Percentiles rank a stretch among this genome's conserved stretches.
These are phyloP conservation scores for Aspidiotus destructor DNA, from an alignment of 2,888 invertebrate species.

Conservation along the genomic window DNA sequence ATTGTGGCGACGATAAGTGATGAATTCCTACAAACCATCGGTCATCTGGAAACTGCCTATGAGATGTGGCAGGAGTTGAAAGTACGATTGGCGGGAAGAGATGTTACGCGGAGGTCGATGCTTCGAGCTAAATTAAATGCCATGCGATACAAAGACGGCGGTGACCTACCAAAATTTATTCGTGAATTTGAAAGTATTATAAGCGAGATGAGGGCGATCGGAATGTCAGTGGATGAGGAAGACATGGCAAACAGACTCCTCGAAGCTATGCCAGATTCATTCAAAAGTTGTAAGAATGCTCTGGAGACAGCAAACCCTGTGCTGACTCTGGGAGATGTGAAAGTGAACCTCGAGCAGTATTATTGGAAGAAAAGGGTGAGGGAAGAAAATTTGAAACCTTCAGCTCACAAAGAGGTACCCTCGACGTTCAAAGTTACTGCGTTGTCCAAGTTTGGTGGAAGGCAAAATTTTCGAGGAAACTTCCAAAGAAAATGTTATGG, in stretches of 20 bases:
- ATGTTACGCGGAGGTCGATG: too few relatives aligned
- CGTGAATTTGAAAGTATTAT: too few relatives aligned
- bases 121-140: too few relatives aligned
- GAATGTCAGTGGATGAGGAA: neutral
- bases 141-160: too few relatives aligned
- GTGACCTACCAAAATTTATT: too few relatives aligned
- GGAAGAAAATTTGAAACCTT: neutral
- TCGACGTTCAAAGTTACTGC: neutral
- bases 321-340: neutral
- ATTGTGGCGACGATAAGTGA: too few relatives aligned
- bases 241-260: neutral
- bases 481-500: too few relatives aligned
- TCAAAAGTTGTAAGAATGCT: neutral
- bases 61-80: too few relatives aligned
- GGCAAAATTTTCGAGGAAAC: too few relatives aligned
- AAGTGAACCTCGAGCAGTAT: neutral
- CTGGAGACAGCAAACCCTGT: neutral
- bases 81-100: too few relatives aligned
- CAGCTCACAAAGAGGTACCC: neutral
- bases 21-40: too few relatives aligned
- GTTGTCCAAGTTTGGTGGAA: neutral
- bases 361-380: neutral
- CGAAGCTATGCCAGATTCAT: neutral
- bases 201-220: neutral
- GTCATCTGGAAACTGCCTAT: too few relatives aligned